Conservation (phyloP, 2,113 vertebrate species). For the Turdus rufiventris region DNA sequence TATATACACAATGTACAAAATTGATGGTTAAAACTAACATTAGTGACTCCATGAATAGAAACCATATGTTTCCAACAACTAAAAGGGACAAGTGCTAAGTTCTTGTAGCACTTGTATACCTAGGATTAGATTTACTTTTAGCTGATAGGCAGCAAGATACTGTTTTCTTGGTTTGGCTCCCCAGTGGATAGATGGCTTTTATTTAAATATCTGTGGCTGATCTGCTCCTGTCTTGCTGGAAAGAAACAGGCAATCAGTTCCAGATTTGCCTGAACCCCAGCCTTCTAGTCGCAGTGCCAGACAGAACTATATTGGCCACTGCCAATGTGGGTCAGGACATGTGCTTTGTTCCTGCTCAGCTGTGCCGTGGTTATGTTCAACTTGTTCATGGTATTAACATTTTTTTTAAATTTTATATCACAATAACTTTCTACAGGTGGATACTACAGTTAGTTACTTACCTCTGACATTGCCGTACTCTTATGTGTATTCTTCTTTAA, state of each 20-base stretch:
- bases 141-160: not conserved
- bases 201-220: not conserved
- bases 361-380: not conserved
- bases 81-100: not conserved
- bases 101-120: not conserved
- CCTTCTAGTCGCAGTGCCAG: not conserved
- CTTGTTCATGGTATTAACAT: not conserved
- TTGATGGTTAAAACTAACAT: not conserved
- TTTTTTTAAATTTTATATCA: not conserved
- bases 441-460: not conserved
- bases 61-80: not conserved
- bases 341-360: not conserved
- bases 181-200: not conserved
- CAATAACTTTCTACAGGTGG: not conserved
- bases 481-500: not conserved
- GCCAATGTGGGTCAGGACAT: fast-evolving
- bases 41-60: not conserved
- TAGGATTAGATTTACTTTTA: not conserved
- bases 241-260: not conserved
- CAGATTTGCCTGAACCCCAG: not conserved
- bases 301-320: fast-evolving
- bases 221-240: not conserved
- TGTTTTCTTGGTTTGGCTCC: not conserved
- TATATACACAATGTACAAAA: not conserved
- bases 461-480: not conserved